Conservation (phyloP, 2,113 vertebrate species). For the Sminthopsis crassicaudata region DNA sequence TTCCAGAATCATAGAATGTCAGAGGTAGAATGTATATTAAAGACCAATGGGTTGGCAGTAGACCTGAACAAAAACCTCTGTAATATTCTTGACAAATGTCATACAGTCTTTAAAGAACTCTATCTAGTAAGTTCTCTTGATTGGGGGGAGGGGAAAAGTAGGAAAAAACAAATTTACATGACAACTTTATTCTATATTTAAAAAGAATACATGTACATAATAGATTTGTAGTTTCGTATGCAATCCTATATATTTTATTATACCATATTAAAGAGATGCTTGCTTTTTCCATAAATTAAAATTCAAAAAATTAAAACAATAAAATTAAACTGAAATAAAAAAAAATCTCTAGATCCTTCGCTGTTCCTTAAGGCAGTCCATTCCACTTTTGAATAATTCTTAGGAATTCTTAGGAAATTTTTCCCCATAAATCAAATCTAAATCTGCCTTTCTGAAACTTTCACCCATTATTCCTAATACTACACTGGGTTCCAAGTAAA, state of each 20-base stretch:
- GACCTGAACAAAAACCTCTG: background rate
- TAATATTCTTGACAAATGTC: background rate
- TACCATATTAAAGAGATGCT: background rate
- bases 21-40: background rate
- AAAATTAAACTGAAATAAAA: background rate
- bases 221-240: background rate
- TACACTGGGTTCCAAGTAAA: background rate
- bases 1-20: background rate
- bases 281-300: background rate
- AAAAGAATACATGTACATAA: background rate
- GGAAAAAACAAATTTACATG: background rate
- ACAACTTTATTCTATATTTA: background rate
- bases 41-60: background rate
- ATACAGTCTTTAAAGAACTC: background rate
- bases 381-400: background rate
- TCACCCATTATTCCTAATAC: background rate
- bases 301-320: background rate
- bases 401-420: background rate
- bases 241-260: background rate
- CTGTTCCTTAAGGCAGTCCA: background rate
- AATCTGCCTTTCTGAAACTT: background rate
- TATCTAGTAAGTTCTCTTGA: background rate
- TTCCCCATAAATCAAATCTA: background rate
- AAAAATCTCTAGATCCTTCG: background rate
- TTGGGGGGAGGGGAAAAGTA: background rate